phyloP scores from a whole-genome alignment of 2,797 vertebrate genomes.

The Iguana delicatissima region DNA sequence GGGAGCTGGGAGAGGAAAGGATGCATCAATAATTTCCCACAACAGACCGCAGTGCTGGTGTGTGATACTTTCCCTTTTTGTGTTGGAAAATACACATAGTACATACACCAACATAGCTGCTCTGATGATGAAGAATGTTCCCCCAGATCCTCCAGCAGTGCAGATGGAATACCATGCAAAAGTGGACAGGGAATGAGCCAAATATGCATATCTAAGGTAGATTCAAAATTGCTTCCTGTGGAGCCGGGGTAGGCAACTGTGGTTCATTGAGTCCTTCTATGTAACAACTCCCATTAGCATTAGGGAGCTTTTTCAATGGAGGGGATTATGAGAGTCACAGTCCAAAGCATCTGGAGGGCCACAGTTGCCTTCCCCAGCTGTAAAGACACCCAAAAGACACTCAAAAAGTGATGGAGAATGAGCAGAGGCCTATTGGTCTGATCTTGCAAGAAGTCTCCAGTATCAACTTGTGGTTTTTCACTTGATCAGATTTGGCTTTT shows the following conservation, averaged over 20 bases:
- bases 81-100: neutral
- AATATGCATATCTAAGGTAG: neutral
- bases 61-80: neutral
- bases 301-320: no score
- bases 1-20: neutral
- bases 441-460: neutral
- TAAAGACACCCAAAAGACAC: neutral
- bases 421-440: neutral
- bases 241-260: no score
- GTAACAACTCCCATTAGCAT: no score
- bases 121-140: neutral
- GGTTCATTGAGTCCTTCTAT: no score
- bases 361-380: no score
- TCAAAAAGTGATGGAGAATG: neutral
- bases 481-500: neutral
- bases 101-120: neutral
- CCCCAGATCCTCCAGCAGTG: neutral
- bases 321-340: no score
- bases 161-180: neutral
- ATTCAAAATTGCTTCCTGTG: neutral
- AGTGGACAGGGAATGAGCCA: neutral
- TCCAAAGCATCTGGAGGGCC: no score
- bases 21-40: neutral
- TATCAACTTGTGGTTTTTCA: constrained; percentile 1
- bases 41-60: neutral